A percentile compares a stretch with the other conserved stretches of the same genome.
phyloP scores from a whole-genome alignment of 2,113 vertebrate genomes.

The Thunnus thynnus region DNA sequence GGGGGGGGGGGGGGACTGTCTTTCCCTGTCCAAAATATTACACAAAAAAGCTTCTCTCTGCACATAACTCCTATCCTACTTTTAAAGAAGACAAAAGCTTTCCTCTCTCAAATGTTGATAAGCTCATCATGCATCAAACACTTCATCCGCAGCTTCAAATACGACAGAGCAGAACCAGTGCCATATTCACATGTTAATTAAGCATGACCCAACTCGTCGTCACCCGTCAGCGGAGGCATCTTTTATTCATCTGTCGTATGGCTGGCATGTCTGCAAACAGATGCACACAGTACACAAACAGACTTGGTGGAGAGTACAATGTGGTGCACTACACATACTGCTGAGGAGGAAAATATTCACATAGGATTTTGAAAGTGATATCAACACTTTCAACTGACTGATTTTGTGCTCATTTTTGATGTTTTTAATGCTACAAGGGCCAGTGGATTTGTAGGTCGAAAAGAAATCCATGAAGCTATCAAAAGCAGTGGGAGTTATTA shows the following conservation, averaged over 20 bases:
- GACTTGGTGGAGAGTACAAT: constrained; percentile 10
- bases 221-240: constrained; percentile 58
- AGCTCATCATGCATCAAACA: constrained; percentile 46
- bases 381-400: not conserved
- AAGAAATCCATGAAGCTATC: too few species aligned
- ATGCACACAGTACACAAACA: constrained; percentile 48
- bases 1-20: too few species aligned
- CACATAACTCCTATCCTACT: constrained; percentile 2
- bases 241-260: constrained; percentile 74
- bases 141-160: constrained; percentile 33
- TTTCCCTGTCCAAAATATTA: not conserved
- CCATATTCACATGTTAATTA: constrained; percentile 71
- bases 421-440: not conserved
- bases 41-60: not conserved
- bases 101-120: constrained; percentile 27
- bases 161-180: constrained; percentile 20
- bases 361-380: not conserved
- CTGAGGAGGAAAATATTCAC: not conserved
- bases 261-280: constrained; percentile 65
- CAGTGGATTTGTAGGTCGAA: too few species aligned
- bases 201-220: constrained; percentile 59
- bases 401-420: not conserved
- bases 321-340: not conserved
- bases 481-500: too few species aligned
- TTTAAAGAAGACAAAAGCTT: constrained; percentile 23